Conservation (phyloP, 2,888 invertebrate genomes). For the Leptopterna dolabrata region DNA sequence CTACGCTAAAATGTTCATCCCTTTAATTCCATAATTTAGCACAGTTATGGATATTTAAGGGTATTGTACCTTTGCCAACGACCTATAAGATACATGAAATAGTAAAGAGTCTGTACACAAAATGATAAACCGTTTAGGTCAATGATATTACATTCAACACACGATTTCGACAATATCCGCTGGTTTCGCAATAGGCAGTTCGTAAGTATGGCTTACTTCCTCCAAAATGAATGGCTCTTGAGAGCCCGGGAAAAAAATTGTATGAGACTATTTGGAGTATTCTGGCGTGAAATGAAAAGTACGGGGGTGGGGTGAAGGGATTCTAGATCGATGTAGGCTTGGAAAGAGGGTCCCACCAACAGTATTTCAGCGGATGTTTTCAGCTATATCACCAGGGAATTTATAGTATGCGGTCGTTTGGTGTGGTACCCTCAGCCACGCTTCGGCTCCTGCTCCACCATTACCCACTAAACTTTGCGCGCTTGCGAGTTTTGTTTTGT, state of each 20-base stretch:
- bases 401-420: constrained; percentile 48
- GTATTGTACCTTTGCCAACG: no score
- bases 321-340: constrained; percentile 12
- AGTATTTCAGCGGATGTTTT: constrained; percentile 46
- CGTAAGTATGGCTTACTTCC: no score
- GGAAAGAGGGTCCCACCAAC: constrained; percentile 1
- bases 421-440: constrained; percentile 28
- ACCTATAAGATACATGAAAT: no score
- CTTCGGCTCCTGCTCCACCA: background rate
- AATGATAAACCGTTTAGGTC: no score
- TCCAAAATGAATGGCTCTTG: no score
- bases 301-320: background rate
- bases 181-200: no score
- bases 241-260: background rate
- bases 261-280: constrained; percentile 26
- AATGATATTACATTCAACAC: no score
- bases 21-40: no score
- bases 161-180: no score
- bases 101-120: no score
- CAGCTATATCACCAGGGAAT: constrained; percentile 45
- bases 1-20: no score
- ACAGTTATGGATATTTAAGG: no score
- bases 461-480: background rate
- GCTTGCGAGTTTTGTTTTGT: constrained; percentile 17
- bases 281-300: constrained; percentile 46